phyloP scores from a whole-genome alignment of 2,888 invertebrate genomes.

The Aradus depressus region DNA sequence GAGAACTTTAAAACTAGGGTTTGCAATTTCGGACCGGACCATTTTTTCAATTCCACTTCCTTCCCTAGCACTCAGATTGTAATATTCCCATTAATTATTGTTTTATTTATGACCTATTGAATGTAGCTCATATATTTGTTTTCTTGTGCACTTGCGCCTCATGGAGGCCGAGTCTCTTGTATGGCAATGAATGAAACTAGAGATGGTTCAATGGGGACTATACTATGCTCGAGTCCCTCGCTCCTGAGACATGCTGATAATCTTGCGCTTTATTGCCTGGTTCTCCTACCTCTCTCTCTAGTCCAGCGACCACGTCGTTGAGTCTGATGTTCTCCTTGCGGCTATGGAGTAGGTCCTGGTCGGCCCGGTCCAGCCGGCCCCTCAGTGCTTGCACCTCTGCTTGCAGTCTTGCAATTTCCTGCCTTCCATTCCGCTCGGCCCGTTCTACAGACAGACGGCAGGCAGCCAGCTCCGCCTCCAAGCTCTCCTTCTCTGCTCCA shows the following conservation, averaged over 20 bases:
- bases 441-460: conserved; percentile 52
- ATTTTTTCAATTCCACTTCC: too few relatives aligned
- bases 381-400: conserved; percentile 61
- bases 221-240: neutral
- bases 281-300: conserved; percentile 63
- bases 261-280: neutral
- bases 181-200: too few relatives aligned
- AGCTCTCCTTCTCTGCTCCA: conserved; percentile 63
- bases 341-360: conserved; percentile 68
- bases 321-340: conserved; percentile 67
- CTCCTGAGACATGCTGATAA: too few relatives aligned
- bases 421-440: conserved; percentile 61
- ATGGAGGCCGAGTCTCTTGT: too few relatives aligned
- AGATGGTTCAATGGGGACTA: conserved; percentile 1
- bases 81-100: too few relatives aligned
- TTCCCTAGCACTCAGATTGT: too few relatives aligned
- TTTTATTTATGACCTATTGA: too few relatives aligned
- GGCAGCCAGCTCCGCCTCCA: conserved; percentile 68
- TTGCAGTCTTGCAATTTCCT: conserved; percentile 61
- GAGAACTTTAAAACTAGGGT: too few relatives aligned
- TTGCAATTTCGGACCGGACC: too few relatives aligned
- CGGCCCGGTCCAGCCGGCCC: conserved; percentile 65
- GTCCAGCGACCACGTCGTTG: conserved; percentile 61
- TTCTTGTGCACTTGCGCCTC: too few relatives aligned
- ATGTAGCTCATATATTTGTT: too few relatives aligned